Base-by-base conservation (phyloP, 2,888 invertebrate species). In the Mayetiola destructor region DNA sequence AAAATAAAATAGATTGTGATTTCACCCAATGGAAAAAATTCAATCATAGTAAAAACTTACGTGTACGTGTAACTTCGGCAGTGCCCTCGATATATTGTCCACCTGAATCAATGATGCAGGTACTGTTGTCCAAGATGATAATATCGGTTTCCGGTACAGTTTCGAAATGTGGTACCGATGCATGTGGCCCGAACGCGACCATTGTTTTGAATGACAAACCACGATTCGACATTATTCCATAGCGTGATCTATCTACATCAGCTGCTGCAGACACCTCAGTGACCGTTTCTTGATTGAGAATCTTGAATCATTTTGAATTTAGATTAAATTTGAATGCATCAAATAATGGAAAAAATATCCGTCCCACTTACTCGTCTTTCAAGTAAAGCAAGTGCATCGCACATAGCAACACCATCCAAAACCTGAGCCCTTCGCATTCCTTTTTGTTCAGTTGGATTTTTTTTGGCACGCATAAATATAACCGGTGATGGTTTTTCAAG, bases 41-140 rank as follows among this genome's bases (percentile, higher is more conserved):
- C n/a, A 14, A 37, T 10, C n/a, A 37, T n/a, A 32, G 6, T 9
- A 10, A 32, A 32, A 32, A 10, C 9, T 27, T 27, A 48, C 48
- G 75, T 0, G 94, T 94, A 59, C 94, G 79, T 0, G 92, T 89
- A 0, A 94, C 84, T 64, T 91, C 87, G 2, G 94, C 94, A 1
- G 94, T 94, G 20, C 94, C 94, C 74, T 93, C 92, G 80, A 76
- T 78, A 72, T 95, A 97, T 70, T 97, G 97, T 56, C 90, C 95
- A 16, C 97, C 99, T 1, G 95, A 94, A 67, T 95, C 95, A 63
- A 95, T 80, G 29, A 97, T 81, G 59, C 94, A 78, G 0, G 94
- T 82, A 60, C 88, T 88, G 61, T 86, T 81, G 57, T 77, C 79
- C 56, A 80, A 82, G 29, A 96, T 80, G 48, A 73, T 71, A 6